Evolutionary conservation across 2,797 vertebrate species (phyloP), one percentile per base, ranked within the genome.

Genomic region (Lerista edwardsae): DNA sequence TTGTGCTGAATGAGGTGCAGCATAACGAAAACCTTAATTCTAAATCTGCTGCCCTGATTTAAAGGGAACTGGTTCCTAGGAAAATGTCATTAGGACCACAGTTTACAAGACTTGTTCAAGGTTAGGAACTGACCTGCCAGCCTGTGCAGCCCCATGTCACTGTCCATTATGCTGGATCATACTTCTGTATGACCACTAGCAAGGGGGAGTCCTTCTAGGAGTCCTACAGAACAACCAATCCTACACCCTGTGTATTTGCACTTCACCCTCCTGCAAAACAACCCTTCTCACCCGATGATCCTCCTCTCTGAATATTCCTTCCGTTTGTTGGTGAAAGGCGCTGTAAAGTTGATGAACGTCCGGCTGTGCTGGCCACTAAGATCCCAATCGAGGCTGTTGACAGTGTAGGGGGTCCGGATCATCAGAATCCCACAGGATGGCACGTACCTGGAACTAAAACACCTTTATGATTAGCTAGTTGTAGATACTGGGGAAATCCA

Each of bases 231-330:
- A 41, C 11, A n/a, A 62, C 9, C 7, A 25, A 6, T 8, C 25
- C 51, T 34, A 9, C 47, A 21, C 2, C 10, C 23, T n/a, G 11
- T 41, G 68, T 21, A 25, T 14, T 36, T 44, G 25, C 25, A 39
- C 39, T 69, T 11, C 51, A 51, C 44, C 79, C 73, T 80, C 76
- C 55, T 65, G 27, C 12, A 29, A 79, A 47, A 34, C 36, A n/a
- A 27, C 21, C 55, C 86, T 83, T 86, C 88, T 94, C 95, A 98
- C 98, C 98, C 98, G 39, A 99, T 95, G 94, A 98, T 99, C 92
- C 98, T 96, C 10, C 98, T 97, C 93, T 99, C 98, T 0, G 98
- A 98, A 95, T 98, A 99, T 86, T 98, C 97, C 93, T 99, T 98
- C 91, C 98, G 96, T 90, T 98, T 98, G 95, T 98, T 98, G 95